Evolutionary conservation across 2,888 invertebrate species (phyloP).

Genomic region (Mythimna vitellina): DNA sequence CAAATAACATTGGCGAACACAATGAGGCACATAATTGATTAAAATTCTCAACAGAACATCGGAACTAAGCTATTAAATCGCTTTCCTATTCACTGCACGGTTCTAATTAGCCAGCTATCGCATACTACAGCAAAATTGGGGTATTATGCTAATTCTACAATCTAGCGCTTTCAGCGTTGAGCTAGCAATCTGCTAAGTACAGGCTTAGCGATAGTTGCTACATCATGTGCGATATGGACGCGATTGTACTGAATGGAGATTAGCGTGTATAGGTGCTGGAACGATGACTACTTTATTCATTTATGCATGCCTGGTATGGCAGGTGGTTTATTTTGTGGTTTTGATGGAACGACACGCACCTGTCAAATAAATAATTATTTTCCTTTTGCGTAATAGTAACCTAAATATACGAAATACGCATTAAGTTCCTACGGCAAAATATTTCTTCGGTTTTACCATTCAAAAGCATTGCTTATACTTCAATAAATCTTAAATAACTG

Average conservation of each 20-base stretch:
- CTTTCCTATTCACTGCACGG: constrained; percentile 56
- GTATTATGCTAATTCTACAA: constrained; percentile 64
- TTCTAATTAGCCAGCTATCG: constrained; percentile 59
- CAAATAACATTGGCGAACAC: constrained; percentile 10
- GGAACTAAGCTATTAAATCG: constrained; percentile 52
- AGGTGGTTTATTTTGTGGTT: constrained; percentile 4
- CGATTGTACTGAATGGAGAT: constrained; percentile 52
- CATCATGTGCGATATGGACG: constrained; percentile 56
- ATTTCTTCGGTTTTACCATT: background rate
- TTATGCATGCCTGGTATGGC: constrained; percentile 51
- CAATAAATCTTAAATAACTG: background rate
- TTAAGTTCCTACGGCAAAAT: no score
- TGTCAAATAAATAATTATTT: background rate
- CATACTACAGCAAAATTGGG: constrained; percentile 63
- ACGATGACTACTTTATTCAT: constrained; percentile 34
- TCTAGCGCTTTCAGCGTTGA: constrained; percentile 59
- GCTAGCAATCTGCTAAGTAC: constrained; percentile 64
- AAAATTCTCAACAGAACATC: constrained; percentile 37
- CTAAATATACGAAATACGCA: no score
- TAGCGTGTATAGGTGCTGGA: constrained; percentile 38
- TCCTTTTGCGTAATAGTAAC: background rate
- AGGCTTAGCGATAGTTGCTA: constrained; percentile 61
- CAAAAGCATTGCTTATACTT: background rate
- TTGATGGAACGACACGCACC: background rate
- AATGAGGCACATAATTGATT: constrained; percentile 52